Evolutionary conservation across 2,888 invertebrate genomes (phyloP), one percentile per base, ranked within the genome.

Genomic region (Watsonalla binaria): DNA sequence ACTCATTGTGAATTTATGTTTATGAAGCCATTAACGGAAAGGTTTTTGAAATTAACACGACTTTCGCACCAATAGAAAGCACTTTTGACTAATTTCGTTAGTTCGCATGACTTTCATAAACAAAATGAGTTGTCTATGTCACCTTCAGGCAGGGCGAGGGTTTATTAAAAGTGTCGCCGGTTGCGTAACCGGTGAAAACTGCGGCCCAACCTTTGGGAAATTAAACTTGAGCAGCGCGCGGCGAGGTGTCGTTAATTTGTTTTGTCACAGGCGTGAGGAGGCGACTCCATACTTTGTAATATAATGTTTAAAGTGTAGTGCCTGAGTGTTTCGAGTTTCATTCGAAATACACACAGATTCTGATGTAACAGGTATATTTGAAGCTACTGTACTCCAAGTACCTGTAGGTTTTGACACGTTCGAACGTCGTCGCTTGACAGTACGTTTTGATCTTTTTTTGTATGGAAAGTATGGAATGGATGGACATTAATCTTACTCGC

Each of bases 141-240:
- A 61, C 62, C 59, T 63, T 60, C 59, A 61, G 56, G 58, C 60
- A 53, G 53, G 59, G 61, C 60, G 61, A 63, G 65, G 71, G 72
- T 70, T 74, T 70, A 70, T 67, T 73, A 70, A 74, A 74, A 72
- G 68, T 68, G 62, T 54, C 57, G 58, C 49, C 61, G 60, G 70
- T 70, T 70, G 73, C 65, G 69, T 73, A 37, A 71, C 60, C 58
- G 62, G 64, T 68, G 75, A 77, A 76, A 77, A 79, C 74, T 75
- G 78, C 67, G 74, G 70, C 63, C 65, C 72, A 74, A 75, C 87
- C 86, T 72, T 64, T 80, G 89, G 89, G 89, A 89, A 89, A 89
- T 89, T 85, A 84, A 86, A 86, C 82, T 81, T 75, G 68, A 68
- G 42, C 65, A 75, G 68, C 65, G 68, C 66, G 70, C 72, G 68